phyloP scores from a whole-genome alignment of 2,797 vertebrate genomes.

The Crax fasciolata region DNA sequence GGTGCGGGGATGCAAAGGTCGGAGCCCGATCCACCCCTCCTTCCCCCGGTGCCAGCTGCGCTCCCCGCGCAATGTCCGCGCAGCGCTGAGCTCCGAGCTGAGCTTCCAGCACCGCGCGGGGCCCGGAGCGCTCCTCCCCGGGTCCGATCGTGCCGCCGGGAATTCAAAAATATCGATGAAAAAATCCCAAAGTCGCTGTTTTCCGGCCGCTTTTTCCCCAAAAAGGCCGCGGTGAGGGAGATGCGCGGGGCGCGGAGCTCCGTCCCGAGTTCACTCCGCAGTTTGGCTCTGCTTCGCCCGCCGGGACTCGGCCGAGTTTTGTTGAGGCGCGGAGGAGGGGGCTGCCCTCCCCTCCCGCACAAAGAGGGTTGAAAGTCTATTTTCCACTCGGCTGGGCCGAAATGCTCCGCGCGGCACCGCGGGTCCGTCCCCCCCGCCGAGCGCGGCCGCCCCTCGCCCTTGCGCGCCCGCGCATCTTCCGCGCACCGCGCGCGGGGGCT shows the following conservation, averaged over 20 bases:
- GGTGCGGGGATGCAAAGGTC: too few relatives aligned
- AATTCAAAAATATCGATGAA: too few relatives aligned
- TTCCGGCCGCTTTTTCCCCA: accelerated
- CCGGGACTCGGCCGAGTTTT: not conserved
- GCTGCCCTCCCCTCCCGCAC: slow-evolving; percentile 66
- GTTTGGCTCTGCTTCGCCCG: slow-evolving; percentile 49
- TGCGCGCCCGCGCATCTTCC: too few relatives aligned
- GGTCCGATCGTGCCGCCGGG: too few relatives aligned
- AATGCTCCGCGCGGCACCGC: slow-evolving; percentile 60
- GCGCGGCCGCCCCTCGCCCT: not conserved
- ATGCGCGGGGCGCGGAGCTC: slow-evolving; percentile 24
- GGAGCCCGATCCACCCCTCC: too few relatives aligned
- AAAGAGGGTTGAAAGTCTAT: slow-evolving; percentile 82
- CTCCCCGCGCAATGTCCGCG: too few relatives aligned
- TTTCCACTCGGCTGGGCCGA: slow-evolving; percentile 82
- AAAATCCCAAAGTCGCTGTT: not conserved
- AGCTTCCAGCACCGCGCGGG: too few relatives aligned
- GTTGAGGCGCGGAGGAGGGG: slow-evolving; percentile 14
- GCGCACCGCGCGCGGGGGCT: too few relatives aligned
- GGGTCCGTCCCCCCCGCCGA: not conserved
- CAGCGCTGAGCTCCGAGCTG: too few relatives aligned
- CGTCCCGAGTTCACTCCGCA: slow-evolving; percentile 64
- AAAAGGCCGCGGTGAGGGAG: not conserved
- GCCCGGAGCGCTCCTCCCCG: too few relatives aligned
- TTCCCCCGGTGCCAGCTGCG: too few relatives aligned